These are phyloP conservation scores for Diogma glabrata DNA, from an alignment of 2,888 invertebrate species.

Conservation along the genomic window DNA sequence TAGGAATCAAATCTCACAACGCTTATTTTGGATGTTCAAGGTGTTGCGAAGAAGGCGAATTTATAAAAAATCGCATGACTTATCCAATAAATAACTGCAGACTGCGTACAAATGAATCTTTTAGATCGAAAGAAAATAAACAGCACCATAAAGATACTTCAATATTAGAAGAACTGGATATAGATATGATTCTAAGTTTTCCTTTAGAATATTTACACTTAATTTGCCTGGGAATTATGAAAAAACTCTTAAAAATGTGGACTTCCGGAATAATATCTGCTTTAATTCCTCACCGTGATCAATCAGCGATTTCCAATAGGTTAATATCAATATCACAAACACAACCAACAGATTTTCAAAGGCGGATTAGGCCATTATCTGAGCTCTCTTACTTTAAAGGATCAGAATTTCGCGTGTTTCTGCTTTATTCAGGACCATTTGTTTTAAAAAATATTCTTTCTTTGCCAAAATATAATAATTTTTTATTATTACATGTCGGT, in stretches of 20 bases:
- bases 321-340: background rate
- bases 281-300: background rate
- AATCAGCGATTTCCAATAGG: background rate
- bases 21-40: constrained; percentile 5
- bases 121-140: constrained; percentile 1
- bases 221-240: background rate
- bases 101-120: constrained; percentile 5
- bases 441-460: background rate
- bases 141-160: constrained; percentile 4
- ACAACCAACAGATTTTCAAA: constrained; percentile 7
- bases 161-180: background rate
- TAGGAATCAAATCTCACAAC: background rate
- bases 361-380: background rate
- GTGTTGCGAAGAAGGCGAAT: constrained; percentile 4
- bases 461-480: background rate
- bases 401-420: constrained; percentile 1
- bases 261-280: background rate
- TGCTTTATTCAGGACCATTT: background rate
- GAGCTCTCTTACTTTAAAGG: constrained; percentile 4
- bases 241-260: constrained; percentile 7
- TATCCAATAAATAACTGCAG: background rate
- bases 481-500: background rate
- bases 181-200: background rate
- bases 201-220: background rate
- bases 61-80: background rate